phyloP scores from a whole-genome alignment of 2,113 vertebrate genomes.

The Strix uralensis region DNA sequence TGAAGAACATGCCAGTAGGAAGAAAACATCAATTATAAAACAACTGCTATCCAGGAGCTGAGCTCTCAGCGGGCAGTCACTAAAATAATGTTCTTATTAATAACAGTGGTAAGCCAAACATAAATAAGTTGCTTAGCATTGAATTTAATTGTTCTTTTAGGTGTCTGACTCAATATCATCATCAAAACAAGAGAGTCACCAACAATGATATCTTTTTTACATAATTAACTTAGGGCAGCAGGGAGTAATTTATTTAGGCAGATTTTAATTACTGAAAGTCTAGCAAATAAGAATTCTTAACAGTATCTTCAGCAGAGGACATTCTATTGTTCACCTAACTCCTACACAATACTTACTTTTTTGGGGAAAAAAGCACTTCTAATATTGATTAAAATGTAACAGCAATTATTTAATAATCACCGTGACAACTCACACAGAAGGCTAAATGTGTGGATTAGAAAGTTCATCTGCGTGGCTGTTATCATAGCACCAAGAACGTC shows the following conservation, averaged over 20 bases:
- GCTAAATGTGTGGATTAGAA: neutral
- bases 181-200: constrained; percentile 39
- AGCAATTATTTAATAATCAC: neutral
- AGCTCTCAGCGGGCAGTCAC: constrained; percentile 20
- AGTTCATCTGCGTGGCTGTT: neutral
- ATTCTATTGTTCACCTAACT: neutral
- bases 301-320: neutral
- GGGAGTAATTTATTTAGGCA: constrained; percentile 49
- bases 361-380: neutral
- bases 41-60: constrained; percentile 35
- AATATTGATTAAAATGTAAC: neutral
- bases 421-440: neutral
- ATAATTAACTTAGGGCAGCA: constrained; percentile 42
- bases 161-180: constrained; percentile 47
- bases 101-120: constrained; percentile 50
- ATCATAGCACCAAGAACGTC: neutral
- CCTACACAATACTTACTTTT: neutral
- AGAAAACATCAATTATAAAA: constrained; percentile 46
- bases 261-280: constrained; percentile 54
- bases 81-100: constrained; percentile 47
- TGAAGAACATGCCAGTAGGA: constrained; percentile 10
- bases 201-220: constrained; percentile 23
- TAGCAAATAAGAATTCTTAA: constrained; percentile 31
- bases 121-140: constrained; percentile 60
- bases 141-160: constrained; percentile 64